These are phyloP conservation scores for Zoroaster sp. DNA, from an alignment of 53 echinoderm and acorn worm genomes.

Conservation along the genomic window DNA sequence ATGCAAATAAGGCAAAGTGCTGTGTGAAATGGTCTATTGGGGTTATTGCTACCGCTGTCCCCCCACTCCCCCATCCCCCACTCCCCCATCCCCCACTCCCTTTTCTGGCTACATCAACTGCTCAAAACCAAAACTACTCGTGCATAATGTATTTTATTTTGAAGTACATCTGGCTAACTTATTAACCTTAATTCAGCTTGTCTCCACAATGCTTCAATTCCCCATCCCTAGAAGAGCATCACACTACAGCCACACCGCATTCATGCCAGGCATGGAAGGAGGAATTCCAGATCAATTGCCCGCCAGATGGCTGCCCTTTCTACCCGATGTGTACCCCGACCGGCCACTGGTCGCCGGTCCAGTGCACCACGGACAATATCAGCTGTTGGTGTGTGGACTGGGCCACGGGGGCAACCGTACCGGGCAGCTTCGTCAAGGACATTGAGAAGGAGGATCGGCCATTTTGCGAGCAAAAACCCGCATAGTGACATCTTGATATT, in stretches of 20 bases:
- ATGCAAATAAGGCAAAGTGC: too few relatives aligned
- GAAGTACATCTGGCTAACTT: background rate
- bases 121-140: too few relatives aligned
- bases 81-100: too few relatives aligned
- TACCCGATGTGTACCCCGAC: slow-evolving; percentile 1
- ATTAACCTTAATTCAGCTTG: background rate
- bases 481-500: background rate
- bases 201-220: background rate
- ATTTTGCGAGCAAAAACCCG: background rate
- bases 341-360: slow-evolving; percentile 19
- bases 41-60: too few relatives aligned
- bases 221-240: background rate
- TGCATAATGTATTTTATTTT: too few relatives aligned
- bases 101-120: too few relatives aligned
- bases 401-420: slow-evolving; percentile 9
- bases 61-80: too few relatives aligned
- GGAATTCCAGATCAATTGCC: slow-evolving; percentile 16
- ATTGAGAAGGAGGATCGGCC: slow-evolving; percentile 1
- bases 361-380: slow-evolving; percentile 26
- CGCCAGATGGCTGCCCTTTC: background rate
- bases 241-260: background rate
- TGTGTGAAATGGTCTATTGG: too few relatives aligned
- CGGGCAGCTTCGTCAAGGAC: slow-evolving; percentile 26
- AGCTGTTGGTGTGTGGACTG: slow-evolving; percentile 49
- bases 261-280: slow-evolving; percentile 20